Evolutionary conservation across 2,888 invertebrate genomes (phyloP).

Genomic region (Dicycla oo): DNA sequence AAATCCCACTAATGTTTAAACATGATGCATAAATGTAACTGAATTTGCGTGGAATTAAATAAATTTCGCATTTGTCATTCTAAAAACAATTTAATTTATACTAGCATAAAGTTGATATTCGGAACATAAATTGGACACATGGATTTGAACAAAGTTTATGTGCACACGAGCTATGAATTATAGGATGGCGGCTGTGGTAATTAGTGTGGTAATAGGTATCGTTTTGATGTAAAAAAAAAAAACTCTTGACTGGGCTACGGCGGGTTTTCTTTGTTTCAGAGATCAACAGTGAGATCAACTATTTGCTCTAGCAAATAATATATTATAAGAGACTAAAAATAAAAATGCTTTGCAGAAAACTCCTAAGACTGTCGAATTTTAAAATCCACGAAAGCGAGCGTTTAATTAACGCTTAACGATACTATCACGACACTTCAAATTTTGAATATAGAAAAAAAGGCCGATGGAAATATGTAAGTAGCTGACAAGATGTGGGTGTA

Average conservation of each 20-base stretch:
- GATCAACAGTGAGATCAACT: no score
- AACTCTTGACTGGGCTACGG: neutral
- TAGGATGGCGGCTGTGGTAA: constrained; percentile 13
- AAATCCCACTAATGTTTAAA: constrained; percentile 24
- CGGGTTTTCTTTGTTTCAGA: neutral
- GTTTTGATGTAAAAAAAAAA: neutral
- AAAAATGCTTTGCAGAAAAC: neutral
- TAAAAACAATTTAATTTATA: neutral
- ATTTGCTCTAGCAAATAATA: neutral
- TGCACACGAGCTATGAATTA: neutral
- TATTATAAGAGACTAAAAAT: neutral
- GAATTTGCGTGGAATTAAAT: constrained; percentile 41
- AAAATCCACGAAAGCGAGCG: neutral
- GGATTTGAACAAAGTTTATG: neutral
- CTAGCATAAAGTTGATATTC: neutral
- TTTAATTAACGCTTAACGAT: neutral
- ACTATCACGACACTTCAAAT: neutral
- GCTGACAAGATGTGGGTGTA: neutral
- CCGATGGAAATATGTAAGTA: neutral
- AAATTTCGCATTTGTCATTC: constrained; percentile 34
- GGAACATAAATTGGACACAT: neutral
- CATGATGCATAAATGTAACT: constrained; percentile 12
- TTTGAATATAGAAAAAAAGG: neutral
- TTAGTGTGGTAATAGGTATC: neutral
- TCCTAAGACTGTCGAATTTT: neutral